Conservation (phyloP, 2,797 vertebrate species). For the Acomys russatus region DNA sequence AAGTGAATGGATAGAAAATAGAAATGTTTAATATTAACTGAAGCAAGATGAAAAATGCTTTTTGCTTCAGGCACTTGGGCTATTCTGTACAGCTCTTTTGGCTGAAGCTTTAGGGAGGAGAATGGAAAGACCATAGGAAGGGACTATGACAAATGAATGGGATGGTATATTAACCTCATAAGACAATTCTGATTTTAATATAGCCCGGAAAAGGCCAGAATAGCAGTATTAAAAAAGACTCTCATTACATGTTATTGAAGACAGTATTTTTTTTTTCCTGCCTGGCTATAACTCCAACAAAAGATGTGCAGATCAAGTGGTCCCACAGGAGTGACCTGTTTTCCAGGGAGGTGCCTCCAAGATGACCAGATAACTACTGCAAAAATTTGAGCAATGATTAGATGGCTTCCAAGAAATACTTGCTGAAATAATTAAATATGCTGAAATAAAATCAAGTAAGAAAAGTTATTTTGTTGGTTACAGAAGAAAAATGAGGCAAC, state of each 20-base stretch:
- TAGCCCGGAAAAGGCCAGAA: slow-evolving; percentile 25
- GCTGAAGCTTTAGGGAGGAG: slow-evolving; percentile 5
- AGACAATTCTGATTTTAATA: slow-evolving; percentile 63
- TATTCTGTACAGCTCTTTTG: slow-evolving; percentile 29
- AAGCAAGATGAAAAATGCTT: slow-evolving; percentile 32
- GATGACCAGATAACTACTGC: background rate
- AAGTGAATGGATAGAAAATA: slow-evolving; percentile 3
- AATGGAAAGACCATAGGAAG: slow-evolving; percentile 40
- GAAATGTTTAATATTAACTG: slow-evolving; percentile 39
- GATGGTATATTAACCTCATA: slow-evolving; percentile 77
- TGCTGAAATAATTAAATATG: slow-evolving; percentile 56
- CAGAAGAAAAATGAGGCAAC: slow-evolving; percentile 46
- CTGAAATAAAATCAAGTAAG: slow-evolving; percentile 59
- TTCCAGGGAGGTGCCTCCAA: background rate
- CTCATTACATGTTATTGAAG: slow-evolving; percentile 57
- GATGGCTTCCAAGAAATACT: slow-evolving; percentile 6
- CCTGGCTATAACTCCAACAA: slow-evolving; percentile 20
- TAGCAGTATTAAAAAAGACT: slow-evolving; percentile 32
- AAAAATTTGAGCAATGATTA: slow-evolving; percentile 34
- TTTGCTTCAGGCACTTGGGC: slow-evolving; percentile 44
- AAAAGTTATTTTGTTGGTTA: slow-evolving; percentile 49
- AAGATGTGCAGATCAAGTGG: background rate
- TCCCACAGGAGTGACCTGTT: background rate
- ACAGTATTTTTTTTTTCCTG: slow-evolving; percentile 67
- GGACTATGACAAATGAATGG: background rate